Evolutionary conservation across 1,140 invertebrate genomes (phyloP).

Genomic region (Drosophila quadrilineata): DNA sequence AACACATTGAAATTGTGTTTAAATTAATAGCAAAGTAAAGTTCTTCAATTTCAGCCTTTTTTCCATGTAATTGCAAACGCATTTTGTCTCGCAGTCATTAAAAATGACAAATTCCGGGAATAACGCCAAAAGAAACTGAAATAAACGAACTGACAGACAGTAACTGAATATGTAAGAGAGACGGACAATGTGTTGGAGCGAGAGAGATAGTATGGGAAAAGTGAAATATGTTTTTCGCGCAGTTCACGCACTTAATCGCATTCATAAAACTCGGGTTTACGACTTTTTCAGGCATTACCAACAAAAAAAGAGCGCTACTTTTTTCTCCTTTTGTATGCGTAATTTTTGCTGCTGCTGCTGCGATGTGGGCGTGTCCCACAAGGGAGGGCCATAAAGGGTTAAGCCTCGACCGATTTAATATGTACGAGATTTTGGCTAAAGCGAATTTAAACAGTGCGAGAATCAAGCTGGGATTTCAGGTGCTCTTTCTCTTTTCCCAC

Average conservation of each 20-base stretch:
- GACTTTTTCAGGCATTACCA: slow-evolving; percentile 69
- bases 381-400: slow-evolving; percentile 13
- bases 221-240: slow-evolving; percentile 71
- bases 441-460: slow-evolving; percentile 33
- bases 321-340: slow-evolving; percentile 65
- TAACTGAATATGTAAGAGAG: background rate
- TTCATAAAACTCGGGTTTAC: slow-evolving; percentile 77
- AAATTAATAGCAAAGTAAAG: slow-evolving; percentile 52
- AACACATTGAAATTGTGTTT: slow-evolving; percentile 44
- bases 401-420: slow-evolving; percentile 45
- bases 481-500: background rate
- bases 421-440: slow-evolving; percentile 58
- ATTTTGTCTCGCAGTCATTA: slow-evolving; percentile 77
- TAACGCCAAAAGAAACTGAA: slow-evolving; percentile 54
- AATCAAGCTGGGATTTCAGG: slow-evolving; percentile 4
- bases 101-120: slow-evolving; percentile 76
- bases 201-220: background rate
- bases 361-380: background rate
- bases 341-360: slow-evolving; percentile 49
- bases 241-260: slow-evolving; percentile 76
- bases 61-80: slow-evolving; percentile 69
- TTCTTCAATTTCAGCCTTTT: slow-evolving; percentile 4
- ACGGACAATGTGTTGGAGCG: background rate
- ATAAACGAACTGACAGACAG: background rate
- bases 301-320: slow-evolving; percentile 34